Base-by-base conservation (phyloP, 2,797 vertebrate species). In the Phoebastria nigripes region DNA sequence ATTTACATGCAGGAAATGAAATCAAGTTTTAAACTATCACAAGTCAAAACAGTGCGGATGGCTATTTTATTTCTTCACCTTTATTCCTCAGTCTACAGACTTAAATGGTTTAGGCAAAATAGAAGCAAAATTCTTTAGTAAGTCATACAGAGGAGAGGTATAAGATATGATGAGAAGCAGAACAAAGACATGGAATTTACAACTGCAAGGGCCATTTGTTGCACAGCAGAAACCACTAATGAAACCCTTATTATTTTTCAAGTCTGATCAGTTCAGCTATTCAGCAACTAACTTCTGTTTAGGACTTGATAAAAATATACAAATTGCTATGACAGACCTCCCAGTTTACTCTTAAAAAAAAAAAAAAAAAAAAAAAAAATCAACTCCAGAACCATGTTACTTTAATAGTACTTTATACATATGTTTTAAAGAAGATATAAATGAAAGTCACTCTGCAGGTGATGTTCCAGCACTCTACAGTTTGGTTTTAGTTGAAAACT, bases 51-150 rank as follows among this genome's bases (percentile, higher is more conserved):
- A 56, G 41, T 65, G 49, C 18, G 20, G 91, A 73, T 95, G 56
- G 74, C 88, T 97, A 72, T 96, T 97, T 97, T 85, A 58, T 95
- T 93, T 96, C 90, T 89, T 93, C 85, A 85, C 88, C 84, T 97
- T 96, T 94, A 87, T 92, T 97, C 82, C 85, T 70, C 70, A 91
- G 58, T 78, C 86, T 96, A 35, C 56, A 58, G 56, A 49, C 25
- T 77, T 89, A 65, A 96, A 91, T 96, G 92, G 73, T 88, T 94
- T 74, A 87, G 87, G 79, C 76, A 85, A 87, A 86, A 87, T 87
- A 77, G 89, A 97, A 97, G 82, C 90, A 90, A 0, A 1, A 66
- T 89, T 97, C 90, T 95, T 97, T 87, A 90, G 71, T 71, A 47
- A 94, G 89, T 96, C 76, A 77, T 56, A 42, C 24, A 78, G 58